Base-by-base conservation (phyloP, 2,888 invertebrate genomes). In the Timema podura region DNA sequence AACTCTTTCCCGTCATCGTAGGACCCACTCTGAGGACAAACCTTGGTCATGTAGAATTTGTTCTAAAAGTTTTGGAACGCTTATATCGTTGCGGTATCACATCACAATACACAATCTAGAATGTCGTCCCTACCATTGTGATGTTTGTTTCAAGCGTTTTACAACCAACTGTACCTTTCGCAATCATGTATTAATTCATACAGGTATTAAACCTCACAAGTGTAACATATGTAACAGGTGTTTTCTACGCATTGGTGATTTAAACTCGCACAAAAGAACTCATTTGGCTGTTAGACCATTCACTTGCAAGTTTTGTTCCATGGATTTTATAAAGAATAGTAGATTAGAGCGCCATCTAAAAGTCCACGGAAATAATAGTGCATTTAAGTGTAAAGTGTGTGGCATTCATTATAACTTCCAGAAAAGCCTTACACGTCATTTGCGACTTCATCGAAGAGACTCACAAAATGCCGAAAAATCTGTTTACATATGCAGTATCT, bases 211-310 rank as follows among this genome's bases (percentile, higher is more conserved):
- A 70, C 59, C 65, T 11, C 77, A 79, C 74, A 74, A 5, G 64
- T 88, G 88, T 74, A 79, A 80, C 1, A 77, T 85, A 68, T 88
- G 88, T 75, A 82, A 83, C 64, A 87, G 85, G 72, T 79, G 84
- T 0, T 88, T 87, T 70, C 80, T 83, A 13, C 81, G 83, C 5
- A 45, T 85, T 80, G 74, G 83, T 80, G 83, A 84, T 70, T 76
- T 84, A 64, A 81, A 79, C 74, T 76, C 81, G 59, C 84, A 85
- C 74, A 80, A 79, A 75, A 82, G 81, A 74, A 80, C 80, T 72
- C 75, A 72, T 46, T 64, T 64, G 2, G 70, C 75, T 0, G 74
- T 75, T 30, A 79, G 79, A 71, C 75, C 74, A 30, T 80, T 75
- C 68, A 74, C 70, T 49, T 79, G 79, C 71, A 74, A 77, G 57